Conservation (phyloP, 1,140 invertebrate species). For the Melanaphis sacchari region DNA sequence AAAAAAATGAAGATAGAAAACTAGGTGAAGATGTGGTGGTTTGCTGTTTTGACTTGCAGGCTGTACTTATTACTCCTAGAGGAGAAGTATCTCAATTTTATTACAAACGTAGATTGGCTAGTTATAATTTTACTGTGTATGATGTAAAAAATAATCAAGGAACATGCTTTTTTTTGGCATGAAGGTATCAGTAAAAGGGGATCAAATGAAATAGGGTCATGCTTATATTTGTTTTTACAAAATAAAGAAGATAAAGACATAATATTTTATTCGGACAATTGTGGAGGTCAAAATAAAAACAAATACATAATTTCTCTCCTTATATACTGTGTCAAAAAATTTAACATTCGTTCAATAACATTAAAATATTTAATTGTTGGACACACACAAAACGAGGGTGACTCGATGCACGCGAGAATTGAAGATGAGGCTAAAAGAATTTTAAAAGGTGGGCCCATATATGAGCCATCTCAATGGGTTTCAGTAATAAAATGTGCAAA, state of each 20-base stretch:
- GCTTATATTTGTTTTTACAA: not conserved
- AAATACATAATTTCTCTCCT: not conserved
- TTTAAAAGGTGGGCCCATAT: not conserved
- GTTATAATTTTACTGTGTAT: not conserved
- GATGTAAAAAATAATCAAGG: not conserved
- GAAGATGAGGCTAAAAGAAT: constrained; percentile 8
- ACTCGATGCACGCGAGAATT: not conserved
- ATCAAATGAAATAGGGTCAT: not conserved
- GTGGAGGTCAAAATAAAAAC: constrained; percentile 25
- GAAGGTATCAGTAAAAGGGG: not conserved
- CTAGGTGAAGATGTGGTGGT: not conserved
- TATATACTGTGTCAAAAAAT: not conserved
- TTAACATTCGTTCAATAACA: not conserved
- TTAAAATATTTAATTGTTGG: not conserved
- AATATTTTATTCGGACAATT: not conserved
- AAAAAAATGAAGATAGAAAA: not conserved
- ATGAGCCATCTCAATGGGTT: not conserved
- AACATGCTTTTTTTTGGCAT: not conserved
- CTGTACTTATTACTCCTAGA: not conserved
- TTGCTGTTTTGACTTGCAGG: not conserved
- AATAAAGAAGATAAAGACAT: not conserved
- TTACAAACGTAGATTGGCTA: not conserved
- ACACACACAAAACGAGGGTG: not conserved
- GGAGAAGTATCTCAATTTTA: not conserved
- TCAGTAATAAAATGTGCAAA: not conserved